Conservation (phyloP, 2,797 vertebrate genomes). For the Enteromius thamalakanensis region DNA sequence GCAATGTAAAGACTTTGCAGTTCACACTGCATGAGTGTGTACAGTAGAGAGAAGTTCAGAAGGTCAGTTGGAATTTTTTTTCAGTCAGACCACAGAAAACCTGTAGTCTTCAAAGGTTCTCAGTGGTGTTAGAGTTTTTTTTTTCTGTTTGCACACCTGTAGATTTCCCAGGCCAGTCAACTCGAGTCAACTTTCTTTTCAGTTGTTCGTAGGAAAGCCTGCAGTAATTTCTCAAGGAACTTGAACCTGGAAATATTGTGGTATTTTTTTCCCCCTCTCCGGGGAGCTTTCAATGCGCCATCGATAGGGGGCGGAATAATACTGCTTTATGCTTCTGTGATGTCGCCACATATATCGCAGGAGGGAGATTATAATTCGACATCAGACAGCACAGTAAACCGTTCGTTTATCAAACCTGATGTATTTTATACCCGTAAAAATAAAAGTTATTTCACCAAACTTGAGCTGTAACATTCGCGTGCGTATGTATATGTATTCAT, state of each 20-base stretch:
- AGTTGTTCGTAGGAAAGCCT: neutral
- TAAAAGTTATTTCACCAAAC: neutral
- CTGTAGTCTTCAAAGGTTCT: neutral
- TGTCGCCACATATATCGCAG: neutral
- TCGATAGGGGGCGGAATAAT: slow-evolving; percentile 33
- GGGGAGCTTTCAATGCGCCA: neutral
- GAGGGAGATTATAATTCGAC: neutral
- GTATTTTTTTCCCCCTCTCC: neutral
- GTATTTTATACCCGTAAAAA: neutral
- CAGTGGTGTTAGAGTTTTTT: neutral
- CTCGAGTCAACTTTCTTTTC: neutral
- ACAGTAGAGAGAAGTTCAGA: neutral
- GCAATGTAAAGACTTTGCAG: neutral
- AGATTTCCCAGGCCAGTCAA: neutral
- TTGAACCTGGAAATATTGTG: neutral
- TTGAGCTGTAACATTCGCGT: neutral
- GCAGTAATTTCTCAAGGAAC: neutral
- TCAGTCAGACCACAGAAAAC: neutral
- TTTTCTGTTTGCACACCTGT: neutral
- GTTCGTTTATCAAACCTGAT: neutral
- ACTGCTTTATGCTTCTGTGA: neutral
- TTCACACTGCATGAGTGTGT: neutral
- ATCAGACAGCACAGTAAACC: neutral
- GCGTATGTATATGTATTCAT: neutral
- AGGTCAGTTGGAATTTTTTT: neutral